Conservation (phyloP, 2,888 invertebrate genomes). For the Limnephilus rhombicus region DNA sequence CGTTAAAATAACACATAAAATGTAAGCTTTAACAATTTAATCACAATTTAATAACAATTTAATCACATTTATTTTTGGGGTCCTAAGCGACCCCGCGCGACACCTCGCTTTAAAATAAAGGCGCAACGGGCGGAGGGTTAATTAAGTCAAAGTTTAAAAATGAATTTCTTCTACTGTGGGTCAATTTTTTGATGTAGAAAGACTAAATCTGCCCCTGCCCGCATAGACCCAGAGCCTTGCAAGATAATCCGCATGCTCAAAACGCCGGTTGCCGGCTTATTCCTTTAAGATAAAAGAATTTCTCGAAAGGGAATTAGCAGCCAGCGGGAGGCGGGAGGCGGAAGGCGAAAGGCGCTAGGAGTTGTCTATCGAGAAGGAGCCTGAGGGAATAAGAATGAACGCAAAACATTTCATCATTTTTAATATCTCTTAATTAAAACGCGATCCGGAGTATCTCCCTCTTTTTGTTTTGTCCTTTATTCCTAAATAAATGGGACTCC, state of each 20-base stretch:
- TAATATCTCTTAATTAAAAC: slow-evolving; percentile 32
- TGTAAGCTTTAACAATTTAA: no score
- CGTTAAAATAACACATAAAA: no score
- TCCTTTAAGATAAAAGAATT: slow-evolving; percentile 32
- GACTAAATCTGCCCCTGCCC: neutral
- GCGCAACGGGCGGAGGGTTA: no score
- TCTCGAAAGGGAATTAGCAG: slow-evolving; percentile 6
- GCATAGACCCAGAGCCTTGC: neutral
- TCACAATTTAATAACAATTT: no score
- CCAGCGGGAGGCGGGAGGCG: neutral
- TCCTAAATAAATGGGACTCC: neutral
- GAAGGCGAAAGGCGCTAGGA: neutral
- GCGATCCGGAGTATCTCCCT: slow-evolving; percentile 4
- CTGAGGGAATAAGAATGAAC: neutral
- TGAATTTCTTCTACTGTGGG: no score
- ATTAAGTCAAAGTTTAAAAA: no score
- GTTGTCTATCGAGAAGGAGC: neutral
- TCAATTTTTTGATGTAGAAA: neutral
- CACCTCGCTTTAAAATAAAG: no score
- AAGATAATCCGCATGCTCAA: neutral
- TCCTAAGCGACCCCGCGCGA: no score
- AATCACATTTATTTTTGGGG: no score
- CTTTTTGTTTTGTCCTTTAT: slow-evolving; percentile 4
- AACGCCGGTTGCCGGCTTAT: neutral
- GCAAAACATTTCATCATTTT: slow-evolving; percentile 34